Evolutionary conservation across 2,797 vertebrate genomes (phyloP).

Genomic region (Periparus ater): DNA sequence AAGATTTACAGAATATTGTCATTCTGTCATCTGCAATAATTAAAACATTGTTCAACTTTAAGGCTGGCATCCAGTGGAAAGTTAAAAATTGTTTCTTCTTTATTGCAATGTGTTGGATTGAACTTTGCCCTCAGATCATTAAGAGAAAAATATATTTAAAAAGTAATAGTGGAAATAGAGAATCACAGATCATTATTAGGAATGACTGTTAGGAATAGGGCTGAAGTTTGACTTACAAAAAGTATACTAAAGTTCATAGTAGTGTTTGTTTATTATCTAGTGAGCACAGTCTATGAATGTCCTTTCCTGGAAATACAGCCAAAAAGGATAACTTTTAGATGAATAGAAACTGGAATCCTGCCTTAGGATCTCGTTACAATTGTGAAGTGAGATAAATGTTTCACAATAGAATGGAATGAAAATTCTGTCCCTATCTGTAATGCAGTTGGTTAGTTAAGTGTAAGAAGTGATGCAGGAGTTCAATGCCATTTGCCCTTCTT

Average conservation of each 20-base stretch:
- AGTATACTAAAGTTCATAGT: not conserved
- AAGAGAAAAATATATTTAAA: not conserved
- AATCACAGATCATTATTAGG: not conserved
- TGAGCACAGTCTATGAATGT: not conserved
- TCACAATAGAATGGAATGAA: not conserved
- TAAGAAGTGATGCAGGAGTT: not conserved
- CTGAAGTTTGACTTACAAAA: not conserved
- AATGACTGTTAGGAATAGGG: not conserved
- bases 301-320: not conserved
- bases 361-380: not conserved
- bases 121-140: not conserved
- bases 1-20: not conserved
- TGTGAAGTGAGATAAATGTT: not conserved
- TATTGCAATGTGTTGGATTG: not conserved
- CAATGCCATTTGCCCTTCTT: not conserved
- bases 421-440: not conserved
- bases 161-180: not conserved
- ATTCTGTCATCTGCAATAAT: not conserved
- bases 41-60: not conserved
- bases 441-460: not conserved
- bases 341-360: not conserved
- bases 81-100: not conserved
- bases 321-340: not conserved
- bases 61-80: not conserved
- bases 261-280: not conserved